Evolutionary conservation across 2,797 vertebrate species (phyloP).

Genomic region (Pantherophis alleghaniensis): DNA sequence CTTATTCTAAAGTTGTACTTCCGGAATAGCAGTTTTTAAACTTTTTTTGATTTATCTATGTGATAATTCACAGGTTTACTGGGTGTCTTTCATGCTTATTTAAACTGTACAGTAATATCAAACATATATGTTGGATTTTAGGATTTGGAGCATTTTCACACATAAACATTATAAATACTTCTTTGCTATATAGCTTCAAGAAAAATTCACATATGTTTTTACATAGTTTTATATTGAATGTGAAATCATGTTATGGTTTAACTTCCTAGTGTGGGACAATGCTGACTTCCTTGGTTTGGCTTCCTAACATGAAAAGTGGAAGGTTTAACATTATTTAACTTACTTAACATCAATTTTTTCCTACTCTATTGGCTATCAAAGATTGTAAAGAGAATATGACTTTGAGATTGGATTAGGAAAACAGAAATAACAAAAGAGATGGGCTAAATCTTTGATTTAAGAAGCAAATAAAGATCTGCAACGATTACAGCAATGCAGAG

Average conservation of each 20-base stretch:
- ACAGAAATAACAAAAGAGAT: neutral
- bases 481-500: neutral
- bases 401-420: neutral
- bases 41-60: neutral
- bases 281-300: neutral
- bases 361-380: neutral
- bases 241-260: neutral
- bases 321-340: neutral
- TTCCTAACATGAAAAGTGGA: neutral
- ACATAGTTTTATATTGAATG: neutral
- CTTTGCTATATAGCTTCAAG: neutral
- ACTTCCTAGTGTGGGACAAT: neutral
- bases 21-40: neutral
- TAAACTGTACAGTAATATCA: too few species aligned
- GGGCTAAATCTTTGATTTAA: neutral
- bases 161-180: neutral
- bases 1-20: neutral
- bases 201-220: neutral
- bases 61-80: neutral
- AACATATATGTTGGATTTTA: neutral
- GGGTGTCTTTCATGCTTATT: neutral
- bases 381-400: neutral
- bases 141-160: neutral
- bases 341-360: neutral
- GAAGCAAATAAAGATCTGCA: neutral